Evolutionary conservation across 2,888 invertebrate species (phyloP), one percentile per base, ranked within the genome.

Genomic region (Trimorus sp.): DNA sequence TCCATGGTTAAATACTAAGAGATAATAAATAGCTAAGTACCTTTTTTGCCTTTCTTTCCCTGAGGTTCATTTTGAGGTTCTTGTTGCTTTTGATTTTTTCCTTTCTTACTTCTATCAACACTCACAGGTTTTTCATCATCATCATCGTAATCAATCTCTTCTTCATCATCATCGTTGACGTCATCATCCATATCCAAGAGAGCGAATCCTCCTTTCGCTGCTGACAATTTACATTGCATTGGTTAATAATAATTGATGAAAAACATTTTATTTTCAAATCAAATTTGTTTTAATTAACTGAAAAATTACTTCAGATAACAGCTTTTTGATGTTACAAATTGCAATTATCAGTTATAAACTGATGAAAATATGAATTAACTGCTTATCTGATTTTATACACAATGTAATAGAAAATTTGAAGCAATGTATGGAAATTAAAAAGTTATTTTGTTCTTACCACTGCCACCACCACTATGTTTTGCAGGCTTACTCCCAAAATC

Each of bases 41-140:
- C 92, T 91, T 96, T 96, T 89, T 96, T 96, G 3, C 94, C 94
- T 90, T 96, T 96, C 90, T 96, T 96, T 16, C 87, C 87, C 62
- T 89, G 90, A 79, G 88, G 75, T 84, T 89, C 88, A 42, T 4
- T 16, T 83, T 89, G 89, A 80, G 77, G 26, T 71, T 83, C 79
- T 90, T 93, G 92, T 73, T 82, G 80, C 90, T 93, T 92, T 92
- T 84, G 88, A 84, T 89, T 92, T 93, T 88, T 89, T 88, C 76
- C 84, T 88, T 75, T 85, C 90, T 73, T 74, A 58, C 48, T 68
- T 54, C 86, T 91, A 89, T 89, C 89, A 63, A 91, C 91, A 74
- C 93, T 93, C 86, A 93, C 93, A 74, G 92, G 92, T 84, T 93
- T 93, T 60, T 89, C 87, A 62, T 93, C 93, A 70, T 89, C 88